Percentiles rank a stretch among this genome's conserved stretches.
phyloP scores from a whole-genome alignment of 2,888 invertebrate genomes.

The Pristionchus exspectatus region DNA sequence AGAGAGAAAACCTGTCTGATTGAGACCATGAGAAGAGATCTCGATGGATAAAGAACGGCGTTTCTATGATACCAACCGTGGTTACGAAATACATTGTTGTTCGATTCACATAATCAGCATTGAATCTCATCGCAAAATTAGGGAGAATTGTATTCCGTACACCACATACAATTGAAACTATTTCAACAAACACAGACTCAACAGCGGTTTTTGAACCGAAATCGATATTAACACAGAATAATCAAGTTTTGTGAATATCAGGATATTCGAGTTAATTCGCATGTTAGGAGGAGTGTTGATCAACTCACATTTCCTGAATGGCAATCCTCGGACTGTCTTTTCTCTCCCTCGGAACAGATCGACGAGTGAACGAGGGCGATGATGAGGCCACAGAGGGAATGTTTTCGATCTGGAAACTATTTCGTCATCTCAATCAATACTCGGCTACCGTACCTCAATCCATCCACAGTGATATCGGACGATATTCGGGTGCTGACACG shows the following conservation, averaged over 20 bases:
- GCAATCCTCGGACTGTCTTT: conserved; percentile 36
- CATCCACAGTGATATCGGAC: conserved; percentile 53
- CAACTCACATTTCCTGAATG: conserved; percentile 44
- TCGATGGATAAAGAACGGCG: conserved; percentile 44
- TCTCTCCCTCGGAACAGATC: conserved; percentile 13
- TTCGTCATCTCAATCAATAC: neutral
- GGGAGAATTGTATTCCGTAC: too few relatives aligned
- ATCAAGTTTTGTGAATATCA: too few relatives aligned
- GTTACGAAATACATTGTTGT: neutral
- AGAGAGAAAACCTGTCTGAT: conserved; percentile 34
- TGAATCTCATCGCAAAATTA: too few relatives aligned
- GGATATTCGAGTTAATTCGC: too few relatives aligned
- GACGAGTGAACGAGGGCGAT: conserved; percentile 3
- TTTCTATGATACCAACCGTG: neutral
- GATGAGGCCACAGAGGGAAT: neutral
- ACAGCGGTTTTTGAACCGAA: too few relatives aligned
- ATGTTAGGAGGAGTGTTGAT: neutral
- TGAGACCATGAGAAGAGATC: neutral
- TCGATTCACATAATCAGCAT: too few relatives aligned
- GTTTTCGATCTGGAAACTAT: neutral
- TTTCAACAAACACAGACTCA: too few relatives aligned
- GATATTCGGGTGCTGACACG: conserved; percentile 43
- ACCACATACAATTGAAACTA: too few relatives aligned
- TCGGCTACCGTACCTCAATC: conserved; percentile 38
- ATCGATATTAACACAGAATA: too few relatives aligned